Evolutionary conservation across 2,797 vertebrate species (phyloP).

Genomic region (Tauraco hartlaubi): DNA sequence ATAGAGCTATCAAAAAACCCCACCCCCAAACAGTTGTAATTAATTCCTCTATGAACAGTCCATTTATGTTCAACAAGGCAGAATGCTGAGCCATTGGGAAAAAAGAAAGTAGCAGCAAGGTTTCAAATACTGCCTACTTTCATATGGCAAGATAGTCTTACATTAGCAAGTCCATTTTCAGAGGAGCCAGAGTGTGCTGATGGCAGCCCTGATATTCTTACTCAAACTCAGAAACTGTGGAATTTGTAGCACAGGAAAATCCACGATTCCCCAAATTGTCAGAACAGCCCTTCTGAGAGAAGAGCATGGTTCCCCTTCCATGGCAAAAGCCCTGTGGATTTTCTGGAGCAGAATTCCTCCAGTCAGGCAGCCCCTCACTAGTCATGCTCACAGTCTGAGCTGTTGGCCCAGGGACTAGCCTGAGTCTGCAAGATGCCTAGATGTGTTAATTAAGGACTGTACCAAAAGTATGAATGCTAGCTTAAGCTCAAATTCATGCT

Average conservation of each 20-base stretch:
- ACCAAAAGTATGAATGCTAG: background rate
- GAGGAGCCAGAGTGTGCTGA: background rate
- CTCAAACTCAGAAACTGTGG: background rate
- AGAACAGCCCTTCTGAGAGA: background rate
- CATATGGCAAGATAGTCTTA: background rate
- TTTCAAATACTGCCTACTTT: background rate
- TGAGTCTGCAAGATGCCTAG: background rate
- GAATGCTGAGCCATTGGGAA: fast-evolving
- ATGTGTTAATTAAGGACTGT: background rate
- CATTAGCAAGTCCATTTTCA: background rate
- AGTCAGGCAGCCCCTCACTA: background rate
- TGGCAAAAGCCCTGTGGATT: background rate
- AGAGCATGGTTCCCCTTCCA: background rate
- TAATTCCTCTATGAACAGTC: background rate
- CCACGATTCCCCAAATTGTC: background rate
- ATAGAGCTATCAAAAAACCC: background rate
- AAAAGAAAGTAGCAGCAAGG: background rate
- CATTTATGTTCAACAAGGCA: background rate
- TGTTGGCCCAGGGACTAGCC: background rate
- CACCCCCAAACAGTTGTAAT: background rate
- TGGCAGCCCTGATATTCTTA: background rate
- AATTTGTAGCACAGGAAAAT: background rate
- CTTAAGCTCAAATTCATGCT: background rate
- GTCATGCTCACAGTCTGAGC: background rate
- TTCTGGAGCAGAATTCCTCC: background rate